Evolutionary conservation across 1,140 invertebrate genomes (phyloP), one percentile per base, ranked within the genome.

Genomic region (Aphaenogaster rudis): DNA sequence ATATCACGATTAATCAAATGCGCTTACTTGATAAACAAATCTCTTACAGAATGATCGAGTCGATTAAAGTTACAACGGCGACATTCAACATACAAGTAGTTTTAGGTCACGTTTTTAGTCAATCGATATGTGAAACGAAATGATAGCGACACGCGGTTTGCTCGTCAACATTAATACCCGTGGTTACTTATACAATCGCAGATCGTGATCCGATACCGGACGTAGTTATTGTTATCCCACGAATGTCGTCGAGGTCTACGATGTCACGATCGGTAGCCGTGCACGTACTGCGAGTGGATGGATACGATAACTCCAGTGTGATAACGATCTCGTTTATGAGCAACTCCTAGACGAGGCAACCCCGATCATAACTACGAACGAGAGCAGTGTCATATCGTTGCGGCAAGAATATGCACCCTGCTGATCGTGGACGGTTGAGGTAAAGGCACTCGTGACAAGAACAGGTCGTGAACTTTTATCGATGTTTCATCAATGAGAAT

Each of bases 311-410:
- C 78, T 88, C 61, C 36, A 52, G 33, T 33, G 45, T 64, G 90
- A 91, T 91, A 88, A 90, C 76, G 77, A 91, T 91, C 90, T 90
- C 89, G 78, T 91, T 91, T 91, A 91, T 90, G 87, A 90, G 78
- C 86, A 81, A 88, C 76, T 90, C 67, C 71, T 72, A 86, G 11
- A 87, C 86, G 77, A 86, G 85, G 79, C 57, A 63, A 72, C 74
- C 61, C 48, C 42, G 88, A 89, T 84, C 52, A 71, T 86, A 85
- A 78, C 48, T 13, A 33, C 77, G 42, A 80, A 63, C 50, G 21
- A 69, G 45, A 79, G 76, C 78, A 61, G 50, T 57, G 80, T 89
- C 69, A 79, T 78, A 66, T 78, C 39, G 39, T 71, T 57, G n/a
- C 33, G 28, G 59, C 64, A 87, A 90, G 77, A 90, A 72, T 84